Evolutionary conservation across 2,888 invertebrate genomes (phyloP).

Genomic region (Chirona hameri): DNA sequence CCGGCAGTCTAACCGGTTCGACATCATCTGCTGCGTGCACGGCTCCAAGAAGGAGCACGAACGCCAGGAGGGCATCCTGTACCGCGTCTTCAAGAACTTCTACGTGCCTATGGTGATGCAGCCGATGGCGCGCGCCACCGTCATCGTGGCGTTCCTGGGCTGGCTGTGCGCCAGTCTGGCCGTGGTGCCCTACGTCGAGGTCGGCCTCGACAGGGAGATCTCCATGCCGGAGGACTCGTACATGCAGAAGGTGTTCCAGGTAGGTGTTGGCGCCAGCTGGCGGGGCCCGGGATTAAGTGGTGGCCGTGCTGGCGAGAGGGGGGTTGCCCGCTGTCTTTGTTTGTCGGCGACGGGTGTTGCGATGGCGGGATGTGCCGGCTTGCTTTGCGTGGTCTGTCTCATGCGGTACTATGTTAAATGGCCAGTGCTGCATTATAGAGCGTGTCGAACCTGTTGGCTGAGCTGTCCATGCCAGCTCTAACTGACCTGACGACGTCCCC

Average conservation of each 20-base stretch:
- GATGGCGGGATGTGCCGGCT: too few species aligned
- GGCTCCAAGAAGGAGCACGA: slow-evolving; percentile 58
- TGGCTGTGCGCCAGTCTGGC: slow-evolving; percentile 50
- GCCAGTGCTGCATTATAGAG: too few species aligned
- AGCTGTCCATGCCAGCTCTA: too few species aligned
- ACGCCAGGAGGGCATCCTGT: slow-evolving; percentile 45
- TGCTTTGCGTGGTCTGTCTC: too few species aligned
- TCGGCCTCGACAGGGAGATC: slow-evolving; percentile 55
- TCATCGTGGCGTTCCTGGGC: slow-evolving; percentile 54
- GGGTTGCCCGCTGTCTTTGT: too few species aligned
- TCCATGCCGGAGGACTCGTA: slow-evolving; percentile 57
- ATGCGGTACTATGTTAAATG: too few species aligned
- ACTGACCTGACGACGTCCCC: too few species aligned
- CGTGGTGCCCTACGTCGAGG: slow-evolving; percentile 47
- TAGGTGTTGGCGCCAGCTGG: slow-evolving; percentile 34
- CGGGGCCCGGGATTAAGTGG: too few species aligned
- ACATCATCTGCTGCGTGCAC: slow-evolving; percentile 76
- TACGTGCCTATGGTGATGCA: slow-evolving; percentile 50
- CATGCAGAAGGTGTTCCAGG: slow-evolving; percentile 52
- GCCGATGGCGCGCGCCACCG: slow-evolving; percentile 58
- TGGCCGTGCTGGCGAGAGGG: too few species aligned
- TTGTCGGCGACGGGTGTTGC: too few species aligned
- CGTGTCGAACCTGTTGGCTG: too few species aligned
- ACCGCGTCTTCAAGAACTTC: slow-evolving; percentile 49
- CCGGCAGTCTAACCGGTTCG: slow-evolving; percentile 59